Conservation (phyloP, 2,113 vertebrate genomes). For the Merops nubicus region DNA sequence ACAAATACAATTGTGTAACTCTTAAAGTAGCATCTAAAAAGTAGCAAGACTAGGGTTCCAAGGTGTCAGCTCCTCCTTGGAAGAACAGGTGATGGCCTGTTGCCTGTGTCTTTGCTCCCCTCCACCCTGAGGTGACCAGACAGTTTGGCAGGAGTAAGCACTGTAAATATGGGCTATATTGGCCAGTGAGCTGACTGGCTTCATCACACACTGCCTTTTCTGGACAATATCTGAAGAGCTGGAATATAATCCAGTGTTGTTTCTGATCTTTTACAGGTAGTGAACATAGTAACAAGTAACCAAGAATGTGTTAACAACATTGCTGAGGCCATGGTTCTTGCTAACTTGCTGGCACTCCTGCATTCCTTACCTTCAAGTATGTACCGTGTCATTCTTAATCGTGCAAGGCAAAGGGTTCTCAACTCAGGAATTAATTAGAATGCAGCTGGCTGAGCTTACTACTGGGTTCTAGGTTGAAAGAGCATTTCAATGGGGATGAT, state of each 20-base stretch:
- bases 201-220: neutral
- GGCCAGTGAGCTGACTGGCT: neutral
- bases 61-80: neutral
- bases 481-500: neutral
- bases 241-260: neutral
- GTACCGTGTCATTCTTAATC: constrained; percentile 15
- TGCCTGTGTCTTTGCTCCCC: neutral
- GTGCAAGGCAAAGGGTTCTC: neutral
- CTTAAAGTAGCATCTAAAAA: neutral
- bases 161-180: neutral
- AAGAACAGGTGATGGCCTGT: neutral
- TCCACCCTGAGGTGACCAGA: neutral
- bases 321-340: constrained; percentile 92
- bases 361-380: constrained; percentile 97
- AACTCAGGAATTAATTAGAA: neutral
- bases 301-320: constrained; percentile 98
- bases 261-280: constrained; percentile 83
- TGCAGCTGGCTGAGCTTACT: neutral
- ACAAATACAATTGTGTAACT: neutral
- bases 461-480: neutral
- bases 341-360: constrained; percentile 91
- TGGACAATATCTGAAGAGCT: neutral
- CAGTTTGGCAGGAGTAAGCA: neutral
- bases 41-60: neutral
- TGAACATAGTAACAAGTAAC: constrained; percentile 97